A percentile compares a stretch with the other conserved stretches of the same genome.
phyloP scores from a whole-genome alignment of 2,888 invertebrate genomes.

The Trichogramma evanescens region DNA sequence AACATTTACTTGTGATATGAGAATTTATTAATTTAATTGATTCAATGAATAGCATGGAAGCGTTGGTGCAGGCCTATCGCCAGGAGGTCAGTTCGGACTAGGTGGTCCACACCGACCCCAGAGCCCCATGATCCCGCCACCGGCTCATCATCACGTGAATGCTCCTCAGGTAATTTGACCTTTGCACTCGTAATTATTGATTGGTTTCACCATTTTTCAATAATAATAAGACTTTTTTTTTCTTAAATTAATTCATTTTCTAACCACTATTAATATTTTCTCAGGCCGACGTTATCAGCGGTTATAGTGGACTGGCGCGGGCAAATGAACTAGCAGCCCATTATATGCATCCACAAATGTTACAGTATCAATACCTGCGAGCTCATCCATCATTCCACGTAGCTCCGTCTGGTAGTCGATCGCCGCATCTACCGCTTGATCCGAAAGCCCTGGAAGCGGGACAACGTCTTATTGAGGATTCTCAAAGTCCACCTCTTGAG shows the following conservation, averaged over 20 bases:
- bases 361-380: slow-evolving; percentile 55
- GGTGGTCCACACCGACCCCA: slow-evolving; percentile 50
- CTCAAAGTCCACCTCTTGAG: slow-evolving; percentile 67
- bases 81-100: slow-evolving; percentile 44
- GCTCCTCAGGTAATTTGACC: slow-evolving; percentile 44
- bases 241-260: background rate
- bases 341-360: slow-evolving; percentile 52
- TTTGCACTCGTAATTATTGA: background rate
- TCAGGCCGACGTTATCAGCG: slow-evolving; percentile 55
- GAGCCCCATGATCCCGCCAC: slow-evolving; percentile 64
- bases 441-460: slow-evolving; percentile 51
- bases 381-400: slow-evolving; percentile 47
- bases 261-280: slow-evolving; percentile 9
- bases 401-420: slow-evolving; percentile 37
- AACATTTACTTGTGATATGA: background rate
- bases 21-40: background rate
- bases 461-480: slow-evolving; percentile 46
- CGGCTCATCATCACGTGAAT: slow-evolving; percentile 67
- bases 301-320: slow-evolving; percentile 46
- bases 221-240: background rate
- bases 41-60: slow-evolving; percentile 41
- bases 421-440: slow-evolving; percentile 51
- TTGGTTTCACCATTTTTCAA: background rate
- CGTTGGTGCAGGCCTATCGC: slow-evolving; percentile 41
- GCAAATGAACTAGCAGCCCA: slow-evolving; percentile 49